Percentiles rank a stretch among this genome's conserved stretches.
phyloP scores from a whole-genome alignment of 2,797 vertebrate species.

The Miichthys miiuy region DNA sequence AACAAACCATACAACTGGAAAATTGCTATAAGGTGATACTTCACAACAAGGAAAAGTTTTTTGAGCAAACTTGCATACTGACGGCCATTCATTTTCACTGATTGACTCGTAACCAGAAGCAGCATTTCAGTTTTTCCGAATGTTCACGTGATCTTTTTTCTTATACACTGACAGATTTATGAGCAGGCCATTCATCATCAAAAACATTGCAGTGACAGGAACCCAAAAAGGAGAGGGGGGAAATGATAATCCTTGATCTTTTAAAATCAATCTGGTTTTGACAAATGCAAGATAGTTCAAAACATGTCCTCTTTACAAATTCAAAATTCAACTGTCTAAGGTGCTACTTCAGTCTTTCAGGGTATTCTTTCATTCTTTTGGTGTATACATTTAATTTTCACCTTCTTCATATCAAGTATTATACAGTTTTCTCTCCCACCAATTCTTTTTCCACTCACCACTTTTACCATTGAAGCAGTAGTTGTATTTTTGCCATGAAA shows the following conservation, averaged over 20 bases:
- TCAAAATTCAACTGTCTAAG: constrained; percentile 86
- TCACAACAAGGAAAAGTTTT: constrained; percentile 91
- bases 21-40: constrained; percentile 96
- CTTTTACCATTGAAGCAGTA: constrained; percentile 84
- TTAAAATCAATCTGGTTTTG: constrained; percentile 78
- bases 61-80: constrained; percentile 94
- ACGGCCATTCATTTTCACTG: constrained; percentile 81
- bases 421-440: constrained; percentile 78
- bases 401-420: constrained; percentile 86
- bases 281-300: constrained; percentile 82
- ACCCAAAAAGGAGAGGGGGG: constrained; percentile 57
- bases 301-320: constrained; percentile 84
- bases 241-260: constrained; percentile 74
- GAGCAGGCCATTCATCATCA: constrained; percentile 80
- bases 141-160: constrained; percentile 72
- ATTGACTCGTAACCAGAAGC: constrained; percentile 83
- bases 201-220: constrained; percentile 75
- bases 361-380: constrained; percentile 87
- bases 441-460: constrained; percentile 68
- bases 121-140: constrained; percentile 81
- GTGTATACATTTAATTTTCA: constrained; percentile 93
- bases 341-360: constrained; percentile 93
- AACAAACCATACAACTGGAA: constrained; percentile 98
- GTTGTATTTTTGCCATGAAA: constrained; percentile 92
- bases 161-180: constrained; percentile 76